Conservation (phyloP, 2,888 invertebrate genomes). For the Elmis aenea region DNA sequence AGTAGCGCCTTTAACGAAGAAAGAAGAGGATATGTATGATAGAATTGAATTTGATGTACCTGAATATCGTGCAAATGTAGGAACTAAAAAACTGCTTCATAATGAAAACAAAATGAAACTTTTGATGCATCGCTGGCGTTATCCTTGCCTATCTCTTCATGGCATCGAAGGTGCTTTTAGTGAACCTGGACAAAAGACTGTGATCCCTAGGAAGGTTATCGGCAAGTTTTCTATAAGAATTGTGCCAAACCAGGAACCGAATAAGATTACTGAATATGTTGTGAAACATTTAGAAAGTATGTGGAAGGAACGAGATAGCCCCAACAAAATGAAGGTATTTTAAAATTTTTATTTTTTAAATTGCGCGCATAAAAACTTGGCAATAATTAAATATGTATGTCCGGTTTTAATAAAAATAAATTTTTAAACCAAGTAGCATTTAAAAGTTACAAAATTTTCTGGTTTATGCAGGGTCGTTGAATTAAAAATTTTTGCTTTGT, state of each 20-base stretch:
- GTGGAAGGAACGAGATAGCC: constrained; percentile 76
- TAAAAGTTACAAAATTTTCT: too few relatives aligned
- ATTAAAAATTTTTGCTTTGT: too few relatives aligned
- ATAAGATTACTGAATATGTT: constrained; percentile 76
- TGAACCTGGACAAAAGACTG: constrained; percentile 91
- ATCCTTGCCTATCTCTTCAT: constrained; percentile 89
- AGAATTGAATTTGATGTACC: constrained; percentile 82
- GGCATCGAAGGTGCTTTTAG: constrained; percentile 88
- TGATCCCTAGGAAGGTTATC: constrained; percentile 87
- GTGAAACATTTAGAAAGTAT: constrained; percentile 68
- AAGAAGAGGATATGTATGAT: constrained; percentile 69
- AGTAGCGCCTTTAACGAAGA: constrained; percentile 66
- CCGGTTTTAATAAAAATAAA: too few relatives aligned
- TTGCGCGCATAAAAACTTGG: too few relatives aligned
- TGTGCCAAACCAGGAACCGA: constrained; percentile 91
- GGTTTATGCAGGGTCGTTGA: too few relatives aligned
- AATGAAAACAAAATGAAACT: constrained; percentile 75
- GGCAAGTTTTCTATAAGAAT: constrained; percentile 97
- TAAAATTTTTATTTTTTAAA: neutral
- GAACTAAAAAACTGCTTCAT: constrained; percentile 64
- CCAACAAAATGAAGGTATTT: constrained; percentile 81
- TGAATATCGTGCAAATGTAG: constrained; percentile 70
- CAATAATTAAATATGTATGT: too few relatives aligned
- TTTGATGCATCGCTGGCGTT: constrained; percentile 93
- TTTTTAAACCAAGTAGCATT: too few relatives aligned